Base-by-base conservation (phyloP, 2,113 vertebrate genomes). In the Tenebrosternarchus preto region DNA sequence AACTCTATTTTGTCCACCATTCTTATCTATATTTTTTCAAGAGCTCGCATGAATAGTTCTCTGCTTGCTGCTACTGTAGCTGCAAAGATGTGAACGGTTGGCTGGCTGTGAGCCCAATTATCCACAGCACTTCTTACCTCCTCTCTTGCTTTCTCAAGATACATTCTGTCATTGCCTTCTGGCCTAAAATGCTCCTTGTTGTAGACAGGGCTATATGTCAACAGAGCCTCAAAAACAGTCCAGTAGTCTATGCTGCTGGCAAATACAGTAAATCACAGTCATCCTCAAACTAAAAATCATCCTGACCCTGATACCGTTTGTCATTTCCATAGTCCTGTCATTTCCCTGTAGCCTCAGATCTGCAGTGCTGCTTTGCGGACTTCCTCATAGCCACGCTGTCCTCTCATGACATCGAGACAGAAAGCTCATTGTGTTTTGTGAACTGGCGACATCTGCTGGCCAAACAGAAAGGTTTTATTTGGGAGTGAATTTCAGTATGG, bases 161-260 rank as follows among this genome's bases (percentile, higher is more conserved):
- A 27, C 11, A 7, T 20, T 73, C 50, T 20, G 50, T 80, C 55
- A 19, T 72, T 79, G 56, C 39, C n/a, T 68, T 68, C 20, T 68
- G 64, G 19, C 64, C 31, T 11, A 68, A 39, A n/a, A 22, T 39
- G 31, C 27, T 66, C 29, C 50, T 16, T 16, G 12, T 25, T 75
- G n/a, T 70, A 78, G 46, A 25, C 46, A 82, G 61, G 57, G 25
- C 39, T 63, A 69, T 29, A 76, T 56, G 17, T 82, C 60, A 64
- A 50, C 2, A 22, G 74, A 72, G 67, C 70, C 71, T 74, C 77
- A 83, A 69, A 79, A 78, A 67, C 20, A 72, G 43, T 29, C 9
- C 11, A 43, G 22, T 64, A 64, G 15, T 43, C 20, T 68, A n/a
- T 68, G 64, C 31, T 68, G 36, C 36, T 68, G 31, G 29, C 36